These are phyloP conservation scores for Hippoglossus hippoglossus DNA, from an alignment of 2,797 vertebrate species.

Conservation along the genomic window DNA sequence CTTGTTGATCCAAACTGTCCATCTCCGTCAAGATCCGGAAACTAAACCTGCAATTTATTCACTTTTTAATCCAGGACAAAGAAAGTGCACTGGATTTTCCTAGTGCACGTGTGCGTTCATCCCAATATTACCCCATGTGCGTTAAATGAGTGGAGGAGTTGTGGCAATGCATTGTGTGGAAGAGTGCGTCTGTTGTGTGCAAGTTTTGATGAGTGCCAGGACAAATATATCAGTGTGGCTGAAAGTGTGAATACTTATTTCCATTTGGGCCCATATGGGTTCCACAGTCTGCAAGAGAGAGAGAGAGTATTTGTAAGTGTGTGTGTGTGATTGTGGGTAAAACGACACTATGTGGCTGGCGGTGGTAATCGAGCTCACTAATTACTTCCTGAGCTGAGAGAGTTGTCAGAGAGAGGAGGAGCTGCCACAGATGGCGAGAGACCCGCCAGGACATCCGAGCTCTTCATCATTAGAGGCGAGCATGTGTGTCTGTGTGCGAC, in stretches of 20 bases:
- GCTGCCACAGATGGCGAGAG: constrained; percentile 82
- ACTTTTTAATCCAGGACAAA: not conserved
- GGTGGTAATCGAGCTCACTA: constrained; percentile 77
- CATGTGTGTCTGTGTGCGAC: constrained; percentile 64
- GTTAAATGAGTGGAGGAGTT: not conserved
- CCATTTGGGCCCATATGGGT: constrained; percentile 43
- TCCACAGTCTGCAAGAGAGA: constrained; percentile 1
- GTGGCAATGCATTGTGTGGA: constrained; percentile 28
- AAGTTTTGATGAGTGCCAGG: constrained; percentile 34
- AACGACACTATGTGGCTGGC: constrained; percentile 55
- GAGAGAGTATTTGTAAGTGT: constrained; percentile 3
- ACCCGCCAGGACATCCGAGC: constrained; percentile 75
- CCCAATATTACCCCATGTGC: not conserved
- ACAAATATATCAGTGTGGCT: constrained; percentile 32
- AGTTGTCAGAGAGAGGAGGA: constrained; percentile 80
- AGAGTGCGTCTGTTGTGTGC: constrained; percentile 36
- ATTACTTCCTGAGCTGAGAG: constrained; percentile 81
- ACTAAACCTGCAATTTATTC: constrained; percentile 21
- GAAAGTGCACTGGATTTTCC: not conserved
- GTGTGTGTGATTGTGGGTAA: constrained; percentile 29
- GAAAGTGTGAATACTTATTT: constrained; percentile 38
- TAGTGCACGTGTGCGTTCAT: too few species aligned
- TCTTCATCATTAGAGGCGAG: constrained; percentile 75
- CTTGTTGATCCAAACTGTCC: not conserved
- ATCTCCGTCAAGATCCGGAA: not conserved